Percentiles rank a stretch among this genome's conserved stretches.
These are phyloP conservation scores for Pleuronectes platessa DNA, from an alignment of 2,113 vertebrate genomes.

Conservation along the genomic window DNA sequence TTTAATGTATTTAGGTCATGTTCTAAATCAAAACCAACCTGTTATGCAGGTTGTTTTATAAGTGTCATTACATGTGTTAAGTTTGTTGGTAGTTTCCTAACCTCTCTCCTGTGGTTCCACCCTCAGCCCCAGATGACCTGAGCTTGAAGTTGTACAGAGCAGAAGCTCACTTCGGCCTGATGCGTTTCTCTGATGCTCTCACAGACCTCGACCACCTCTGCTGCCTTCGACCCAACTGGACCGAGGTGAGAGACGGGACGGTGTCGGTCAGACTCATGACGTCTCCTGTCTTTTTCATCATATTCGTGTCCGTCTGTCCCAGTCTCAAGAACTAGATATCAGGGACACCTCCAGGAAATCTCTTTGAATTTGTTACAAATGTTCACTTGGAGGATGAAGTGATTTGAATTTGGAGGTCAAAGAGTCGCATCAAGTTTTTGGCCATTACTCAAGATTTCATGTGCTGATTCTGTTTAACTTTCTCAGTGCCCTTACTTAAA, in stretches of 20 bases:
- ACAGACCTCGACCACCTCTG: constrained; percentile 86
- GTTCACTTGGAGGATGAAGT: too few relatives aligned
- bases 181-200: constrained; percentile 78
- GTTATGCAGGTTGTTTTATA: background rate
- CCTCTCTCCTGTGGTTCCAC: background rate
- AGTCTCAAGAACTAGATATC: too few relatives aligned
- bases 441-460: background rate
- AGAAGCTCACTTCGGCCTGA: constrained; percentile 79
- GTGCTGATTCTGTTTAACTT: background rate
- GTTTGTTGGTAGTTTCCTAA: background rate
- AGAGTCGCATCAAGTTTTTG: background rate
- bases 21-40: too few relatives aligned
- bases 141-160: constrained; percentile 81
- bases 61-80: background rate
- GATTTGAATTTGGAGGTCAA: background rate
- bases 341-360: too few relatives aligned
- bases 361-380: too few relatives aligned
- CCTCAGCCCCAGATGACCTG: constrained; percentile 79
- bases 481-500: background rate
- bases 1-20: too few relatives aligned
- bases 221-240: constrained; percentile 80
- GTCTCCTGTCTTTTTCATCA: too few relatives aligned
- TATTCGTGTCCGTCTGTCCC: too few relatives aligned
- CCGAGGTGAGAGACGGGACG: constrained; percentile 78
- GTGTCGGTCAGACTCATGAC: too few relatives aligned